Base-by-base conservation (phyloP, 1,140 invertebrate species). In the Musca domestica region DNA sequence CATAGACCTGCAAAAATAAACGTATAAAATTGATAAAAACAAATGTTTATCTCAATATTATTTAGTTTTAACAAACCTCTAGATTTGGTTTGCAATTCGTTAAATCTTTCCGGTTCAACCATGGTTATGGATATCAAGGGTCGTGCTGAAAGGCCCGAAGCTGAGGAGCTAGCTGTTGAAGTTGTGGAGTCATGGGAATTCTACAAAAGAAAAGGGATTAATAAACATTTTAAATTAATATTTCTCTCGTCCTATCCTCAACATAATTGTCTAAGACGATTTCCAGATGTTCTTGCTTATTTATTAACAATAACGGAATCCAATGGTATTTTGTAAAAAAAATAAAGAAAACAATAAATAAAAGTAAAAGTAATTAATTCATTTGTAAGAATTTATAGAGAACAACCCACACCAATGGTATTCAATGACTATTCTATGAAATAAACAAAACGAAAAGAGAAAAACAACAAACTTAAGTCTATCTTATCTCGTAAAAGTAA, bases 121-220 rank as follows among this genome's bases (percentile, higher is more conserved):
- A 69, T 66, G 2, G 64, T 66, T 64, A 49, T 69, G 17, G 68
- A 65, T 27, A 69, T 47, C 2, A 48, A 19, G 19, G 51, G 47
- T 17, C 23, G 51, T 17, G 34, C 2, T 7, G 15, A 61, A 41
- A 54, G 9, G 14, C 10, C 25, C 2, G 9, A 9, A 19, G 27
- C 19, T 34, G 56, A 20, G 10, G 27, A 61, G 27, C 3, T 19
- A 12, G 27, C 15, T 34, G 12, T 10, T 7, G 23, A 27, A 27
- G 23, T 27, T 10, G 52, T n/a, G 1, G 27, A 61, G 2, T 61
- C 56, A 17, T 7, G 27, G 7, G 56, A 34, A 41, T 20, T n/a
- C 56, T 61, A 54, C 14, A 23, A 54, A 54, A 54, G 9, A 23
- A 54, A 54, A 25, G 34, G 4, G 12, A 41, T 41, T 41, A 41